These are phyloP conservation scores for Mirza zaza DNA, from an alignment of 2,113 vertebrate genomes.

Conservation along the genomic window DNA sequence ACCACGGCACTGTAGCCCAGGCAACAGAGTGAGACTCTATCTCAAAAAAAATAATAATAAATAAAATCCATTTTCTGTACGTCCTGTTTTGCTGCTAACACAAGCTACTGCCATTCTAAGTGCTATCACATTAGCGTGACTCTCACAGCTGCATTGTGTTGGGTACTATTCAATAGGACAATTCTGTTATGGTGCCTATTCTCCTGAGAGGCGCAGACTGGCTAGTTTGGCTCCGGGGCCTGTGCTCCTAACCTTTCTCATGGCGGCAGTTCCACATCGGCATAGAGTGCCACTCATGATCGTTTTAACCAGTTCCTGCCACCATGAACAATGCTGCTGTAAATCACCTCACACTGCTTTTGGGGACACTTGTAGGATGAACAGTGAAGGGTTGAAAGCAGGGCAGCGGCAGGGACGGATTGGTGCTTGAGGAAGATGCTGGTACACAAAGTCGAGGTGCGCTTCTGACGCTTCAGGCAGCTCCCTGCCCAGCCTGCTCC, in stretches of 20 bases:
- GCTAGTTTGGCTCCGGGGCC: neutral
- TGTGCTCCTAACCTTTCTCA: neutral
- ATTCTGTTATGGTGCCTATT: neutral
- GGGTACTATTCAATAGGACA: neutral
- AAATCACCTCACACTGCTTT: neutral
- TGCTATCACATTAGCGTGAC: neutral
- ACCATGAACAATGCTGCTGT: fast-evolving
- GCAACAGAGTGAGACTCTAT: no score
- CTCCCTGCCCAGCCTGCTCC: neutral
- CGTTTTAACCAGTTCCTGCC: neutral
- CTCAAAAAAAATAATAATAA: no score
- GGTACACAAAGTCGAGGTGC: neutral
- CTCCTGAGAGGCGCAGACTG: neutral
- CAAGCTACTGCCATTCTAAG: neutral
- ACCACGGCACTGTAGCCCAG: no score
- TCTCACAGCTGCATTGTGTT: neutral
- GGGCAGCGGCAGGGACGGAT: neutral
- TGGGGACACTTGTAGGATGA: neutral
- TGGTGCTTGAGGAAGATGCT: neutral
- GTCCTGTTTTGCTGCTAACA: neutral
- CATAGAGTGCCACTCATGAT: neutral
- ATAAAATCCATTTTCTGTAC: neutral
- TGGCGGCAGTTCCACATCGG: fast-evolving
- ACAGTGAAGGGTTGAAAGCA: neutral
- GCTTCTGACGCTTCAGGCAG: fast-evolving